Base-by-base conservation (phyloP, 1,140 invertebrate genomes). In the Chionoecetes opilio region DNA sequence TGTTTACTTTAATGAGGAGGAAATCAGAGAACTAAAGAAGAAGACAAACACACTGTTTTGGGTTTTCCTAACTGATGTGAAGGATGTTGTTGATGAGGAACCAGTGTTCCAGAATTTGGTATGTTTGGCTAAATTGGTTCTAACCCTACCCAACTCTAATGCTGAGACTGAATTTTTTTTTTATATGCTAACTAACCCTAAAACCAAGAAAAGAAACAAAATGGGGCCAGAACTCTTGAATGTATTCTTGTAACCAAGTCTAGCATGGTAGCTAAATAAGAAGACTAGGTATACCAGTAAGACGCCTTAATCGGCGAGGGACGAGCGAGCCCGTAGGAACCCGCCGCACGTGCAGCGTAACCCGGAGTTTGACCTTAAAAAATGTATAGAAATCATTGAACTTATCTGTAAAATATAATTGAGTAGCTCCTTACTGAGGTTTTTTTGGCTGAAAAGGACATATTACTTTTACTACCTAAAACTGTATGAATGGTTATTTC, bases 171-270 rank as follows among this genome's bases (percentile, higher is more conserved):
- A 34, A 34, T 9, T 3, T 9, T 21, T 86, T 86, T 86, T 32
- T 32, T 9, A 34, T 75, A 34, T 89, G 32, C 37, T 88, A 88
- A 37, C 34, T 89, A 11, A 89, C 9, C 17, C 37, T 3, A 89
- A 89, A 26, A 89, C 3, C 0, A 38, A 37, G 8, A 35, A 89
- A 89, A 89, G 35, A 89, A 89, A 89, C 8, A 89, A 89, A 89
- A 89, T 46, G 35, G 87, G 87, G 32, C 87, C 87, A 89, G 34
- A 89, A 89, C 87, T 89, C 38, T 37, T 89, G 87, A 89, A 89
- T 89, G 87, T 89, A 89, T 89, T 89, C 38, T 89, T 89, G 87
- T 38, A 89, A 38, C 38, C 38, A 89, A 89, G n/a, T 89, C 87
- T 14, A 46, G 87, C 35, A 89, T 89, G 87, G 38, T 89, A 89